These are phyloP conservation scores for Chaetophractus vellerosus DNA, from an alignment of 2,797 vertebrate species.

Conservation along the genomic window DNA sequence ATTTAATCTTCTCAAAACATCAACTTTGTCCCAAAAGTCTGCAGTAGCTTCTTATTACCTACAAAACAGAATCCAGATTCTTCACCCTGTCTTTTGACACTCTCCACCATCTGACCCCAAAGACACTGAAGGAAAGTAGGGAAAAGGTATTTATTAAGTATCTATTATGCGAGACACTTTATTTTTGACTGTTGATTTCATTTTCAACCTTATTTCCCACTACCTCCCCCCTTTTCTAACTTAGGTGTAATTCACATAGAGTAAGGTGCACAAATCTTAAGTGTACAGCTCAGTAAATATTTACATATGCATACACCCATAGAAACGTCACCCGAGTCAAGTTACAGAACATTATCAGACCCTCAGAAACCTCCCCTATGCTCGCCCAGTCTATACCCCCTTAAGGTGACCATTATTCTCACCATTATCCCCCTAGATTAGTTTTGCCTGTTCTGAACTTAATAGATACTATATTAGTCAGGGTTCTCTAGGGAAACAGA, in stretches of 20 bases:
- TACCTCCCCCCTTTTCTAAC: not conserved
- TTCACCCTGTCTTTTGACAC: not conserved
- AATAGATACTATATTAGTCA: not conserved
- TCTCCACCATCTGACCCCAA: not conserved
- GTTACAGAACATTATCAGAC: not conserved
- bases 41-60: not conserved
- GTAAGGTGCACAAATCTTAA: not conserved
- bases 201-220: slow-evolving; percentile 23
- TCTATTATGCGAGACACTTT: not conserved
- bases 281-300: not conserved
- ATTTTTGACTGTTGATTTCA: too few species aligned
- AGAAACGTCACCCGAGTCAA: not conserved
- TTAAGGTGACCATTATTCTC: not conserved
- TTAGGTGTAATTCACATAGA: not conserved
- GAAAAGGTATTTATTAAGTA: not conserved
- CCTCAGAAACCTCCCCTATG: not conserved
- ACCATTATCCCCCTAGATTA: not conserved
- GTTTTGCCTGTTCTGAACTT: not conserved
- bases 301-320: not conserved
- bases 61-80: not conserved
- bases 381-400: not conserved
- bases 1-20: slow-evolving; percentile 32
- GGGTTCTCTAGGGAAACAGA: too few species aligned
- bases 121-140: not conserved
- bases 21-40: not conserved